phyloP scores from a whole-genome alignment of 2,797 vertebrate genomes.

The Echeneis naucrates region DNA sequence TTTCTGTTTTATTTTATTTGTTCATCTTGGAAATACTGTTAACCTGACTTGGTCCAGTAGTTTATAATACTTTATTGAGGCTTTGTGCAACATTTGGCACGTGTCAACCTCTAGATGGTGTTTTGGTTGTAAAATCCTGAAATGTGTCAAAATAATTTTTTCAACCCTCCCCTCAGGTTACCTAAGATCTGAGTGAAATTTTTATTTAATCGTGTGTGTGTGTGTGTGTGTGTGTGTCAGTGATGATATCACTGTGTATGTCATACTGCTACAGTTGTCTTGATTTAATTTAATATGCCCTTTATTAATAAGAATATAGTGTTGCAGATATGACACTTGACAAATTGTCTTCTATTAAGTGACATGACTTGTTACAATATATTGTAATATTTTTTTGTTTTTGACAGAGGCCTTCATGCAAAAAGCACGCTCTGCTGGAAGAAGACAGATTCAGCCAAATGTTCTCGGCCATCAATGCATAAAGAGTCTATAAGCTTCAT shows the following conservation, averaged over 20 bases:
- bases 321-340: too few relatives aligned
- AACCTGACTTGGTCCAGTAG: too few relatives aligned
- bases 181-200: too few relatives aligned
- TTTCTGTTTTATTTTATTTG: too few relatives aligned
- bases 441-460: constrained; percentile 25
- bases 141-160: too few relatives aligned
- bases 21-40: too few relatives aligned
- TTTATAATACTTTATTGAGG: too few relatives aligned
- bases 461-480: constrained; percentile 85
- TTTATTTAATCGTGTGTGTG: too few relatives aligned
- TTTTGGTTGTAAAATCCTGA: too few relatives aligned
- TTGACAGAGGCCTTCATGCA: constrained; percentile 13
- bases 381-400: not conserved
- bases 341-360: not conserved
- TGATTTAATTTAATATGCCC: not conserved
- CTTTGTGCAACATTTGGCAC: too few relatives aligned
- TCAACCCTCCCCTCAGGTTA: too few relatives aligned
- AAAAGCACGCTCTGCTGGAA: constrained; percentile 15
- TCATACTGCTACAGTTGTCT: not conserved
- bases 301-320: not conserved
- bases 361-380: not conserved
- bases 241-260: not conserved
- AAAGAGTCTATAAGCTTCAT: constrained; percentile 94
- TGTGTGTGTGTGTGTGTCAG: not conserved
- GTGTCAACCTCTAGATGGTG: too few relatives aligned